Conservation (phyloP, 2,888 invertebrate species). For the Orthosia cruda region DNA sequence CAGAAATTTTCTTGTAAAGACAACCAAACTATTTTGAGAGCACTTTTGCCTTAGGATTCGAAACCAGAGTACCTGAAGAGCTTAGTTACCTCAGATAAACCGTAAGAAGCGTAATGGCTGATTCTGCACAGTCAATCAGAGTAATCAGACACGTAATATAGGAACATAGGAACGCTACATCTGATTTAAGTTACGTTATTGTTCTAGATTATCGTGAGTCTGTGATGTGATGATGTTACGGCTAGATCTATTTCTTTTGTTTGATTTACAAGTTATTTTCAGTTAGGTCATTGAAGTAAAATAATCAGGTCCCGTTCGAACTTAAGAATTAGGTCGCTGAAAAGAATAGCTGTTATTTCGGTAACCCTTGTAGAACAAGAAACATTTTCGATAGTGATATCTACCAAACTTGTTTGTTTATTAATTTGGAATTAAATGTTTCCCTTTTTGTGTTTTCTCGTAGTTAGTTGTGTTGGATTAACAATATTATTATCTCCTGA, state of each 20-base stretch:
- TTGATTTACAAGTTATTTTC: not conserved
- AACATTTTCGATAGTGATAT: no score
- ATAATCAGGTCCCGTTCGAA: no score
- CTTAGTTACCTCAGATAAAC: not conserved
- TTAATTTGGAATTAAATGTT: no score
- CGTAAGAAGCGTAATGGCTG: not conserved
- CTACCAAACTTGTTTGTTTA: no score
- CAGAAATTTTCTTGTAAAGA: not conserved
- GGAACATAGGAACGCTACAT: not conserved
- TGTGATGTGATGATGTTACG: constrained; percentile 17
- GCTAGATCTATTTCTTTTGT: not conserved
- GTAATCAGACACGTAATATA: not conserved
- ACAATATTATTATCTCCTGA: no score
- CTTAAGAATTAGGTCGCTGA: not conserved
- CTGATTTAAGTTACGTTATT: constrained; percentile 20
- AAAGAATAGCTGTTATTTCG: not conserved
- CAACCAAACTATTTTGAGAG: not conserved
- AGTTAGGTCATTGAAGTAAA: not conserved
- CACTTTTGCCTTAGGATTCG: not conserved
- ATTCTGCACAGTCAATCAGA: constrained; percentile 1
- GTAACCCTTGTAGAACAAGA: not conserved
- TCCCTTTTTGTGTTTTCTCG: no score
- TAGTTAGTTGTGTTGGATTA: no score
- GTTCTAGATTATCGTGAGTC: constrained; percentile 9
- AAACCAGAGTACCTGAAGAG: constrained; percentile 8